Evolutionary conservation across 2,113 vertebrate genomes (phyloP).

Genomic region (Vulpes lagopus): DNA sequence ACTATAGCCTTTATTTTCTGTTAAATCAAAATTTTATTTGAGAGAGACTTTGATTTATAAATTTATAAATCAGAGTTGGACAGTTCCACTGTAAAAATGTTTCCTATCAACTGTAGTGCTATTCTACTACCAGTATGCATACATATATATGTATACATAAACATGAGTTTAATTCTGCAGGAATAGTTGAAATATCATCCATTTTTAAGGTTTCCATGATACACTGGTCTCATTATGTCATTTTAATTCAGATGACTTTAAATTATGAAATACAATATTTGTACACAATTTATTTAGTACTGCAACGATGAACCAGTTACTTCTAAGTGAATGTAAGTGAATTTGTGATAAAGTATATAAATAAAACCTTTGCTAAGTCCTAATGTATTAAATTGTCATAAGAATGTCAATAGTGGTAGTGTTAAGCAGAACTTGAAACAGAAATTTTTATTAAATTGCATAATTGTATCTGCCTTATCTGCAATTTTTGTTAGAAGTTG

Average conservation of each 20-base stretch:
- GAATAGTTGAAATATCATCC: neutral
- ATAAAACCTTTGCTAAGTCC: constrained; percentile 5
- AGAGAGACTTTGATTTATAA: constrained; percentile 47
- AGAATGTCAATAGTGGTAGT: constrained; percentile 28
- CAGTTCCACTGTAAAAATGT: neutral
- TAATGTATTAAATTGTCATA: neutral
- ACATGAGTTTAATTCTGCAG: constrained; percentile 2
- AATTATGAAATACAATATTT: neutral
- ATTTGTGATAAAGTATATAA: constrained; percentile 49
- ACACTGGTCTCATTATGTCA: constrained; percentile 15
- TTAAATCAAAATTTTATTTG: constrained; percentile 48
- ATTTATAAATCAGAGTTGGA: neutral
- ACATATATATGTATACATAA: neutral
- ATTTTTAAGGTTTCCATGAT: constrained; percentile 42
- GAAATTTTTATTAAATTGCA: constrained; percentile 41
- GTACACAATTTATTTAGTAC: neutral
- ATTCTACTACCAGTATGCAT: neutral
- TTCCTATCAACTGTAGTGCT: constrained; percentile 3
- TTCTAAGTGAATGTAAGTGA: constrained; percentile 12
- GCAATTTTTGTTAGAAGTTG: constrained; percentile 6
- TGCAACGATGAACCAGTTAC: neutral
- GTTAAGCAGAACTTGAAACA: constrained; percentile 49
- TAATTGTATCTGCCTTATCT: neutral
- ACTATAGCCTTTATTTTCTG: constrained; percentile 22
- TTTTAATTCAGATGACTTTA: constrained; percentile 56